A percentile compares a stretch with the other conserved stretches of the same genome.
Evolutionary conservation across 2,113 vertebrate species (phyloP).

Genomic region (Sinocyclocheilus anophthalmus): DNA sequence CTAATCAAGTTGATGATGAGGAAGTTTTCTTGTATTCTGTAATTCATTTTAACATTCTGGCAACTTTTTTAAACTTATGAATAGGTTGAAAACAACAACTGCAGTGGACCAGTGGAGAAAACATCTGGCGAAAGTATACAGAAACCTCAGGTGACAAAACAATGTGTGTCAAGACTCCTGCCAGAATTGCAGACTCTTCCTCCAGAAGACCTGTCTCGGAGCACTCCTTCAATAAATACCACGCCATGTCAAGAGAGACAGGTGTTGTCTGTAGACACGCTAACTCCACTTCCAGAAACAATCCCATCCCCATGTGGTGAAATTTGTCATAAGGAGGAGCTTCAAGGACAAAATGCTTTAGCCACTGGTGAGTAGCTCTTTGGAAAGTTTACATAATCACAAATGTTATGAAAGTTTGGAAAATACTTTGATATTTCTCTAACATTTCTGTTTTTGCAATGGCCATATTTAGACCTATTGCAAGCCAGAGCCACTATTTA

Average conservation of each 20-base stretch:
- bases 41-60: neutral
- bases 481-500: neutral
- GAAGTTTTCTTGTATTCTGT: neutral
- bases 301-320: constrained; percentile 58
- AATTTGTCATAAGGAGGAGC: constrained; percentile 53
- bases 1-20: neutral
- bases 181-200: constrained; percentile 75
- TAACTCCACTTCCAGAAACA: constrained; percentile 76
- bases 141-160: constrained; percentile 18
- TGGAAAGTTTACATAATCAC: neutral
- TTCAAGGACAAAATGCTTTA: constrained; percentile 34
- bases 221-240: constrained; percentile 58
- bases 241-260: constrained; percentile 60
- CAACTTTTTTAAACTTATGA: neutral
- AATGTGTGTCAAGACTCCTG: constrained; percentile 47
- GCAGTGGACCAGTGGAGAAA: constrained; percentile 12
- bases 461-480: neutral
- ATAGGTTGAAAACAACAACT: constrained; percentile 34
- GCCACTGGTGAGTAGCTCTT: constrained; percentile 56
- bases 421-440: neutral
- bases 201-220: constrained; percentile 67
- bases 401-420: neutral
- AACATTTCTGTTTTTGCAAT: neutral
- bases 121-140: neutral
- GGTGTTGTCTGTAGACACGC: constrained; percentile 71